Evolutionary conservation across 2,888 invertebrate species (phyloP), one percentile per base, ranked within the genome.

Genomic region (Slavum lentiscoides): DNA sequence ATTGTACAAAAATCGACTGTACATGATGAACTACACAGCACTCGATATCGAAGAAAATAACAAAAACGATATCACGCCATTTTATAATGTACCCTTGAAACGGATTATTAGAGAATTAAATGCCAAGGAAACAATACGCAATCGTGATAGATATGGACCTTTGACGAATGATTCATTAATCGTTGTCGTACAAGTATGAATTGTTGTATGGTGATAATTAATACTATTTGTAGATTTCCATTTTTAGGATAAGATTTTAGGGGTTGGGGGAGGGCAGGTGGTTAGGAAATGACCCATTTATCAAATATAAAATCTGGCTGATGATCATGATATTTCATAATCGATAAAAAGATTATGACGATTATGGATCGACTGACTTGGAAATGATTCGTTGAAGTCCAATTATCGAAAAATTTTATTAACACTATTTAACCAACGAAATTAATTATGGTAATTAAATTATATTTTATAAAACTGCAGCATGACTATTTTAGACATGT

Each of bases 101-200:
- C 89, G 90, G 81, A 90, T 90, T 83, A 93, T 96, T 83, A 89
- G 90, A 21, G 82, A 69, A 59, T 72, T 81, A 23, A 97, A 97
- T 87, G 90, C 90, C 55, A 91, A 92, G 84, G 96, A 97, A 88
- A 90, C 90, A 83, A 92, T 97, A 82, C 90, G 92, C 87, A 98
- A 98, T 88, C 92, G 94, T 86, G 94, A 96, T 84, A 90, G 92
- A 76, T 97, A 94, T 87, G 97, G 96, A 1, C 93, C 96, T 13
- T 89, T 96, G 82, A 92, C 92, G 85, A 92, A 92, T 84, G 94
- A 95, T 87, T 93, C 95, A 74, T 90, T 94, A 85, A 92, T 97
- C 85, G 93, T 97, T 84, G 94, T 95, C 49, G 90, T 94, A 86
- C 94, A 96, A 90, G 95, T 95, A 85, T 8, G 43, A 17, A 30